phyloP scores from a whole-genome alignment of 2,113 vertebrate genomes.

The Alligator sinensis region DNA sequence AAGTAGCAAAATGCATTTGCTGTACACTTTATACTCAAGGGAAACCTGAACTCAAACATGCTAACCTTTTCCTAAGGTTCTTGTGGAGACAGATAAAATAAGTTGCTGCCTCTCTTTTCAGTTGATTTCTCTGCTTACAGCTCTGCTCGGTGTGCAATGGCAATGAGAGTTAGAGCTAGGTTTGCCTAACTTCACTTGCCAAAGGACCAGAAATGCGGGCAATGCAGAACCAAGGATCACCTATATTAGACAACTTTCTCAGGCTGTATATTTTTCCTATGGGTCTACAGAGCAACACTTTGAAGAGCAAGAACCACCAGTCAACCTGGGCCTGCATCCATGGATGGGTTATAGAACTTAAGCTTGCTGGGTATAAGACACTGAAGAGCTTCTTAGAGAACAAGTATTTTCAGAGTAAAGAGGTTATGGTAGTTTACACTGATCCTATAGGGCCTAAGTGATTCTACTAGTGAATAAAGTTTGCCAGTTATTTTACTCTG shows the following conservation, averaged over 20 bases:
- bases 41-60: neutral
- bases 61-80: neutral
- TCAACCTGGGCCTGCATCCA: fast-evolving
- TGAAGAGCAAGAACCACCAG: too few species aligned
- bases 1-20: neutral
- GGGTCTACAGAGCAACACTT: neutral
- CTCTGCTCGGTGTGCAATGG: neutral
- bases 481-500: neutral
- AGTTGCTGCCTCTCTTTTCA: too few species aligned
- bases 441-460: too few species aligned
- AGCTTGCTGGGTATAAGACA: neutral
- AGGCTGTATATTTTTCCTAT: neutral
- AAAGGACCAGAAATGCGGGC: neutral
- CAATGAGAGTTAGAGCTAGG: fast-evolving
- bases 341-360: neutral
- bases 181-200: neutral
- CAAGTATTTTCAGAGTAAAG: neutral
- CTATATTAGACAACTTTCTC: neutral
- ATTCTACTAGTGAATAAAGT: too few species aligned
- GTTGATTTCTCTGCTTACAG: neutral
- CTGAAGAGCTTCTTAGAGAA: neutral
- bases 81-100: neutral
- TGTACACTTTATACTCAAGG: neutral
- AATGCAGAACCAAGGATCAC: neutral
- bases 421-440: neutral